Conservation (phyloP, 2,888 invertebrate species). For the Suillia variegata region DNA sequence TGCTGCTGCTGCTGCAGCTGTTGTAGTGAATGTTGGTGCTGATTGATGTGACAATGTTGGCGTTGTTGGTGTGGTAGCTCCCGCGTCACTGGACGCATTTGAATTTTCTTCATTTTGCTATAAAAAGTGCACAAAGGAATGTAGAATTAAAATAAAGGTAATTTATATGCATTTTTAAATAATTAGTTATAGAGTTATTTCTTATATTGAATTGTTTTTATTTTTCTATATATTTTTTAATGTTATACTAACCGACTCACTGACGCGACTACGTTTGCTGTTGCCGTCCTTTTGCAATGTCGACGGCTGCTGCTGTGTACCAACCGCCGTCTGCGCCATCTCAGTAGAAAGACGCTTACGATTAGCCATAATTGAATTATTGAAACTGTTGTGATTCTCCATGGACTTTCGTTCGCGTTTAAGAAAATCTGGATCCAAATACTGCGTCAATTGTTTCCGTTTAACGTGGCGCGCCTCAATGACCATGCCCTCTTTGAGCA, state of each 20-base stretch:
- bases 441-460: conserved; percentile 76
- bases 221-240: too few relatives aligned
- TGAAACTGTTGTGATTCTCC: conserved; percentile 58
- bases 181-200: too few relatives aligned
- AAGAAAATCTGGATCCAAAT: conserved; percentile 72
- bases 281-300: conserved; percentile 38
- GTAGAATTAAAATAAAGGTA: conserved; percentile 1
- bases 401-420: conserved; percentile 75
- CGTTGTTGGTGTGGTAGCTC: conserved; percentile 45
- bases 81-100: conserved; percentile 55
- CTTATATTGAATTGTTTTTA: too few relatives aligned
- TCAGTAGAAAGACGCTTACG: conserved; percentile 60
- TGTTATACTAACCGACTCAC: conserved; percentile 59
- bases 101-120: conserved; percentile 57
- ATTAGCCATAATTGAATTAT: conserved; percentile 53
- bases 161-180: neutral
- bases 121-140: conserved; percentile 5
- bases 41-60: conserved; percentile 46
- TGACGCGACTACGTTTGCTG: conserved; percentile 44
- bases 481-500: conserved; percentile 76
- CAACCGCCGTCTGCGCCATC: conserved; percentile 46
- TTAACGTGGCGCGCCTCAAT: conserved; percentile 88
- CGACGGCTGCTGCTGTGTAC: conserved; percentile 32
- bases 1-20: conserved; percentile 16
- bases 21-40: conserved; percentile 39